Percentiles rank a stretch among this genome's conserved stretches.
Evolutionary conservation across 2,888 invertebrate genomes (phyloP).

Genomic region (Asteroscopus sphinx): DNA sequence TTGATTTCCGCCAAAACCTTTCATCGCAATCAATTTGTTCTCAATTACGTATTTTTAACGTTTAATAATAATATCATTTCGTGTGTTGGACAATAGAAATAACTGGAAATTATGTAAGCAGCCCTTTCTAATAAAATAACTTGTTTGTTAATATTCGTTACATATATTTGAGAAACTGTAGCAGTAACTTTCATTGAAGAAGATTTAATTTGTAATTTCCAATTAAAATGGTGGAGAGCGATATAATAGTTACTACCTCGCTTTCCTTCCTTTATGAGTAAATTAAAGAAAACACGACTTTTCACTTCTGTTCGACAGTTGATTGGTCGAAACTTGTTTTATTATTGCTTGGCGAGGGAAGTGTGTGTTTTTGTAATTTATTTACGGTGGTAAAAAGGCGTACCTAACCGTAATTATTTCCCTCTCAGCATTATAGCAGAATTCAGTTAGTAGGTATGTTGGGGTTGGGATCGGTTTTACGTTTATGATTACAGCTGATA

Average conservation of each 20-base stretch:
- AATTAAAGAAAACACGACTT: slow-evolving; percentile 49
- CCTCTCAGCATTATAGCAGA: no score
- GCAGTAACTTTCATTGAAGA: slow-evolving; percentile 26
- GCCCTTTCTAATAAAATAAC: slow-evolving; percentile 48
- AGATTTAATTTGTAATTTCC: slow-evolving; percentile 35
- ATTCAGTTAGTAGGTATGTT: no score
- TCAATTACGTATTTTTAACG: slow-evolving; percentile 46
- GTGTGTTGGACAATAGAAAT: slow-evolving; percentile 48
- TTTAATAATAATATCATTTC: slow-evolving; percentile 47
- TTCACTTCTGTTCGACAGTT: slow-evolving; percentile 33
- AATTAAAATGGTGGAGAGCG: slow-evolving; percentile 29
- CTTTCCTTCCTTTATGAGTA: slow-evolving; percentile 53
- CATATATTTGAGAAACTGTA: slow-evolving; percentile 34
- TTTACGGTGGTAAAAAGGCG: slow-evolving; percentile 1
- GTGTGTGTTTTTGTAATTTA: slow-evolving; percentile 24
- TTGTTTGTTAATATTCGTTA: slow-evolving; percentile 26
- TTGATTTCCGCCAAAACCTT: slow-evolving; percentile 23
- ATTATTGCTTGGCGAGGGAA: slow-evolving; percentile 17
- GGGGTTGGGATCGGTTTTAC: no score
- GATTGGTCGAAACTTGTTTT: slow-evolving; percentile 44
- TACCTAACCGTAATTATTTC: neutral
- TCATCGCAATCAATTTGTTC: slow-evolving; percentile 50
- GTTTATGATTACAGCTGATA: no score
- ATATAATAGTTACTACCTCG: neutral
- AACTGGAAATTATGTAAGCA: slow-evolving; percentile 39